phyloP scores from a whole-genome alignment of 2,113 vertebrate genomes.

The Zosterops pallidus region DNA sequence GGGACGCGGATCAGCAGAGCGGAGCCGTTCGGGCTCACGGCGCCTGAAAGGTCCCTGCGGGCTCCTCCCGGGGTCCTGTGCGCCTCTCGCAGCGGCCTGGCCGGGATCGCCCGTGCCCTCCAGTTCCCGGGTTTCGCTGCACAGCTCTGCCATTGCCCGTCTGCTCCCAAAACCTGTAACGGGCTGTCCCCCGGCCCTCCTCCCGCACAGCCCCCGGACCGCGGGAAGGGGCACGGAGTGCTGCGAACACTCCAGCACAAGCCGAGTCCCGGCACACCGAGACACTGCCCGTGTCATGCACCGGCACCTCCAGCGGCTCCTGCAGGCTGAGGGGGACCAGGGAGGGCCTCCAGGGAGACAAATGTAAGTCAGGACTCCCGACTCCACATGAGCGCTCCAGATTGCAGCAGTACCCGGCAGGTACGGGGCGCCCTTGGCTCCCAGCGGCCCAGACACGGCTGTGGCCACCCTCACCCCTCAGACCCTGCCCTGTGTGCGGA shows the following conservation, averaged over 20 bases:
- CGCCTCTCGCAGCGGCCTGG: rapidly evolving
- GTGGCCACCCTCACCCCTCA: neutral
- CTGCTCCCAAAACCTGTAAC: rapidly evolving
- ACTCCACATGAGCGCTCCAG: neutral
- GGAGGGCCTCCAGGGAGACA: rapidly evolving
- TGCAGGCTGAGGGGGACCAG: neutral
- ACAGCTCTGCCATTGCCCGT: neutral
- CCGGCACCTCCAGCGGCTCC: neutral
- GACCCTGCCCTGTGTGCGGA: rapidly evolving
- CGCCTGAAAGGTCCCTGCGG: neutral
- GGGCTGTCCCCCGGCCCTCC: neutral
- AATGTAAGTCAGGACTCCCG: rapidly evolving
- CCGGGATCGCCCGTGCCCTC: neutral
- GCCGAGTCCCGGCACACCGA: neutral
- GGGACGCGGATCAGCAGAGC: neutral
- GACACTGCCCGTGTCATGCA: rapidly evolving
- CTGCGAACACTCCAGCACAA: neutral
- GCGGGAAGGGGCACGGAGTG: rapidly evolving
- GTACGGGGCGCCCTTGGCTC: neutral
- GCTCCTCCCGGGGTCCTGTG: rapidly evolving
- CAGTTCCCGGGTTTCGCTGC: neutral
- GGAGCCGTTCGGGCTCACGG: neutral
- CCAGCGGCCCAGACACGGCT: neutral
- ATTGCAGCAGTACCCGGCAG: neutral
- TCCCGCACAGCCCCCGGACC: neutral